phyloP scores from a whole-genome alignment of 2,888 invertebrate genomes.

The Hyalella azteca region DNA sequence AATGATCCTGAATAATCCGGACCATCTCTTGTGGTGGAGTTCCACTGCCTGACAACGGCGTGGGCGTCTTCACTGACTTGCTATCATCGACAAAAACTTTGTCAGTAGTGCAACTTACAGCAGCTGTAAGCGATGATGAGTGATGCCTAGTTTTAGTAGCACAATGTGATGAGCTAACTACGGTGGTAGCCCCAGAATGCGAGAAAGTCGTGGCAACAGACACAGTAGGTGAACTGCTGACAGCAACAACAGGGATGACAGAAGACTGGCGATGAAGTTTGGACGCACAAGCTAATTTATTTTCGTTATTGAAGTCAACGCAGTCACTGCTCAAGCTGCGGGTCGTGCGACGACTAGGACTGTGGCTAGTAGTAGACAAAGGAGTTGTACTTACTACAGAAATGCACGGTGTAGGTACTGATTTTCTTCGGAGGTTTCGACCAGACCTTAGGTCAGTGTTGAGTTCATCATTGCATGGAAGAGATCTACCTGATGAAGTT shows the following conservation, averaged over 20 bases:
- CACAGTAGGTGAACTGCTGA: background rate
- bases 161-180: slow-evolving; percentile 12
- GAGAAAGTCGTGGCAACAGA: background rate
- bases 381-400: background rate
- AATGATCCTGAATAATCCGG: slow-evolving; percentile 33
- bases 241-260: background rate
- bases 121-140: background rate
- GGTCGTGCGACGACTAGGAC: slow-evolving; percentile 1
- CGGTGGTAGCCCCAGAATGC: background rate
- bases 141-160: background rate
- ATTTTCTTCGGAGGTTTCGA: background rate
- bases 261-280: background rate
- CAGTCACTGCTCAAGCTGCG: slow-evolving; percentile 24
- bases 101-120: background rate
- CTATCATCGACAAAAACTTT: background rate
- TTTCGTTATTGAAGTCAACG: background rate
- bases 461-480: too few relatives aligned
- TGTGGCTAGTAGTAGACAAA: background rate
- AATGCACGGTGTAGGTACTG: background rate
- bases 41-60: background rate
- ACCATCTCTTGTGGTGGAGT: slow-evolving; percentile 23
- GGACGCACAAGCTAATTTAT: background rate
- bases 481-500: too few relatives aligned
- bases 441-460: background rate
- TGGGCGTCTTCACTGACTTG: background rate